A percentile compares a stretch with the other conserved stretches of the same genome.
Conservation (phyloP, 2,888 invertebrate genomes). For the Acholoe squamosa region DNA sequence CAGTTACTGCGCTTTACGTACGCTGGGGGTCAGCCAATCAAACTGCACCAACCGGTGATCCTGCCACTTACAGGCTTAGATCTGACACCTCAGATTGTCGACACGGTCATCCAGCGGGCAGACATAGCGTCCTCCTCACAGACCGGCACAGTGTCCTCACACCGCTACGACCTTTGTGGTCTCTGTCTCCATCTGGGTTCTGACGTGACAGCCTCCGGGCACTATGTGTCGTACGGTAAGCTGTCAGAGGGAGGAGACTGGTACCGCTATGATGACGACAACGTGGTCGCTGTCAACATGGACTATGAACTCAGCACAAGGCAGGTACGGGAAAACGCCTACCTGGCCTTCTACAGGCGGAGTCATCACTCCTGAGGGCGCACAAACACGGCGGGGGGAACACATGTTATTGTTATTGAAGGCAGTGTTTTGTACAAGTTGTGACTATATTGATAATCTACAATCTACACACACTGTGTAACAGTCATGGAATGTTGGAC, state of each 20-base stretch:
- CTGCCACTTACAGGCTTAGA: conserved; percentile 78
- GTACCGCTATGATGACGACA: conserved; percentile 81
- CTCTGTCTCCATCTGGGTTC: conserved; percentile 80
- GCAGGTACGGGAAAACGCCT: conserved; percentile 80
- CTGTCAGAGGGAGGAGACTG: conserved; percentile 74
- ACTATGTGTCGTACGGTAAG: conserved; percentile 79
- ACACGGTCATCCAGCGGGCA: conserved; percentile 78
- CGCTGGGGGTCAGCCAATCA: conserved; percentile 72
- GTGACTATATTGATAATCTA: no score
- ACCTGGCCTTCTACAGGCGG: conserved; percentile 78
- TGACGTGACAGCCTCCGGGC: conserved; percentile 78
- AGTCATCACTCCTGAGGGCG: conserved; percentile 4
- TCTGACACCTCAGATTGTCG: conserved; percentile 77
- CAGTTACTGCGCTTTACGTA: conserved; percentile 80
- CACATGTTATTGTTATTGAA: no score
- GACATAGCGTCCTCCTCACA: conserved; percentile 69
- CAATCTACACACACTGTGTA: no score
- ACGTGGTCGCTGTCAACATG: conserved; percentile 80
- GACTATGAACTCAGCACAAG: conserved; percentile 79
- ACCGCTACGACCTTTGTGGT: conserved; percentile 79
- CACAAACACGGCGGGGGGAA: no score
- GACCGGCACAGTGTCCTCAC: neutral
- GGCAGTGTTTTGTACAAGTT: no score
- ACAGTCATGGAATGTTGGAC: no score
- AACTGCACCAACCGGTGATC: conserved; percentile 77